Base-by-base conservation (phyloP, 2,888 invertebrate genomes). In the Salticus scenicus region DNA sequence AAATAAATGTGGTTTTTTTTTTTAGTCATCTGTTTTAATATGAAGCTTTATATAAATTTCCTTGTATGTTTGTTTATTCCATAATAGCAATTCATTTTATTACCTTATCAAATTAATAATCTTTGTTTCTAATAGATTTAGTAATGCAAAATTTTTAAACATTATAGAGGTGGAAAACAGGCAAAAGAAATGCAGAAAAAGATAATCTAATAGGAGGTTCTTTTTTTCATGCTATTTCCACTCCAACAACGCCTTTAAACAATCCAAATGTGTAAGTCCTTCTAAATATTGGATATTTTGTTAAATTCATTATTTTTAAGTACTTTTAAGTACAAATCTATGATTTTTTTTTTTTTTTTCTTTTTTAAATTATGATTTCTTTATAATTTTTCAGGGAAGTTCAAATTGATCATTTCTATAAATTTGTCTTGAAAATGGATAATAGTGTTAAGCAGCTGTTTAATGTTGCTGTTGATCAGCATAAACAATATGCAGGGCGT, bases 111-210 rank as follows among this genome's bases (percentile, higher is more conserved):
- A n/a, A n/a, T n/a, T n/a, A n/a, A n/a, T n/a, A n/a, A n/a, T n/a
- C n/a, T n/a, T n/a, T n/a, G n/a, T n/a, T n/a, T n/a, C n/a, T n/a
- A n/a, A n/a, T n/a, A n/a, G n/a, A n/a, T n/a, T n/a, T n/a, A n/a
- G n/a, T n/a, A n/a, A n/a, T n/a, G n/a, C n/a, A n/a, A n/a, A n/a
- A n/a, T n/a, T n/a, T n/a, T n/a, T n/a, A n/a, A n/a, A n/a, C 67
- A 14, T 77, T 77, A 33, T 88, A 92, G 91, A 90, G 95, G 89
- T 99, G 99, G 99, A 99, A 99, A 92, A 94, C 94, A 70, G 99
- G 99, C 2, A 99, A 99, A 92, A 93, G 99, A 88, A 95, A 94
- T 91, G 98, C 99, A 0, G 99, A 99, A 92, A 96, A 95, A 90
- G 99, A 99, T 91, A 95, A 96, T 89, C 93, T 97, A 88, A 93